These are phyloP conservation scores for Collichthys lucidus DNA, from an alignment of 2,113 vertebrate species.

Conservation along the genomic window DNA sequence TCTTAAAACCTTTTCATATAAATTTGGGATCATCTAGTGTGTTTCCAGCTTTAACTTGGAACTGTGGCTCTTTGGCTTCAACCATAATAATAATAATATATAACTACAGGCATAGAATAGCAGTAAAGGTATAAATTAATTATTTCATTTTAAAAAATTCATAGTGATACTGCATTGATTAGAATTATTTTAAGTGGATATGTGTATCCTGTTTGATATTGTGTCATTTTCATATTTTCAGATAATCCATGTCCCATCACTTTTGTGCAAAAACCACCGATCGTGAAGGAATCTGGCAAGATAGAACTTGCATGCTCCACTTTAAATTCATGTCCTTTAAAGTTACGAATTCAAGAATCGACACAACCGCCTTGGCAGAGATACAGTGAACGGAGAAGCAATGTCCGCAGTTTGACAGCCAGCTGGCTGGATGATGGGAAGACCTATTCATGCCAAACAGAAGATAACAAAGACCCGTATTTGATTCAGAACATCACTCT, in stretches of 20 bases:
- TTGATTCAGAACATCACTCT: conserved; percentile 39
- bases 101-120: too few relatives aligned
- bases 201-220: background rate
- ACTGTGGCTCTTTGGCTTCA: too few relatives aligned
- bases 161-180: background rate
- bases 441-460: conserved; percentile 60
- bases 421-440: conserved; percentile 58
- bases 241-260: conserved; percentile 74
- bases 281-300: fast-evolving
- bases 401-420: background rate
- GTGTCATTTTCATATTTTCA: conserved; percentile 42
- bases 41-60: too few relatives aligned
- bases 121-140: too few relatives aligned
- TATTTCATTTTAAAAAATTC: background rate
- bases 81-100: too few relatives aligned
- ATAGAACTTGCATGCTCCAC: conserved; percentile 67
- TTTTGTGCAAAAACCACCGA: conserved; percentile 6
- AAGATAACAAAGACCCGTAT: conserved; percentile 4
- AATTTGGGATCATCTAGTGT: too few relatives aligned
- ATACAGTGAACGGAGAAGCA: fast-evolving
- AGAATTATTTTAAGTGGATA: background rate
- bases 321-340: background rate
- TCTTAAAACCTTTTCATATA: too few relatives aligned
- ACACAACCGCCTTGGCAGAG: fast-evolving
- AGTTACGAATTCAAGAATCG: conserved; percentile 15